These are phyloP conservation scores for Rhamnusium bicolor DNA, from an alignment of 2,888 invertebrate species.

Conservation along the genomic window DNA sequence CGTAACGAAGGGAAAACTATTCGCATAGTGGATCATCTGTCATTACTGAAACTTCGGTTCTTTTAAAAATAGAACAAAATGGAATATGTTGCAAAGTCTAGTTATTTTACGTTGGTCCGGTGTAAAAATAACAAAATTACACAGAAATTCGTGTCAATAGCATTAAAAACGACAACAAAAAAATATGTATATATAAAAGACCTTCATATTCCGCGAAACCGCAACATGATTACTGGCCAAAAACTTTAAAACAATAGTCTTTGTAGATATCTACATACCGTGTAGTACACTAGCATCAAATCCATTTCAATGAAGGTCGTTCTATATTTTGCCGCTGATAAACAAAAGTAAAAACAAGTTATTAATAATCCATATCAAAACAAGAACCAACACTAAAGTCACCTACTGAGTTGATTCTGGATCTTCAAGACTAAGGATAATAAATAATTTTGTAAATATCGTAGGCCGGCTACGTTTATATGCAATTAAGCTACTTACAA, in stretches of 20 bases:
- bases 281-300: conserved; percentile 6
- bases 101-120: neutral
- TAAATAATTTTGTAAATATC: neutral
- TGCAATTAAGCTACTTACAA: no score
- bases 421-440: neutral
- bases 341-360: conserved; percentile 38
- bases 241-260: conserved; percentile 29
- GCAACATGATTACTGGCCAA: neutral
- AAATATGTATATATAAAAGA: neutral
- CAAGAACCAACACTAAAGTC: neutral
- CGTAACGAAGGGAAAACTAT: no score
- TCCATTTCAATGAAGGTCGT: conserved; percentile 27
- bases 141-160: neutral
- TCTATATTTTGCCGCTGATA: conserved; percentile 33
- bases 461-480: neutral
- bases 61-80: no score
- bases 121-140: neutral
- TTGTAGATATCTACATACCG: conserved; percentile 14
- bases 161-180: neutral
- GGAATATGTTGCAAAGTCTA: neutral
- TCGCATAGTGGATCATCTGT: no score
- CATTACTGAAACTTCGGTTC: no score
- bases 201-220: neutral
- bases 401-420: neutral
- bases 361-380: conserved; percentile 30